Evolutionary conservation across 2,113 vertebrate species (phyloP).

Genomic region (Cairina moschata): DNA sequence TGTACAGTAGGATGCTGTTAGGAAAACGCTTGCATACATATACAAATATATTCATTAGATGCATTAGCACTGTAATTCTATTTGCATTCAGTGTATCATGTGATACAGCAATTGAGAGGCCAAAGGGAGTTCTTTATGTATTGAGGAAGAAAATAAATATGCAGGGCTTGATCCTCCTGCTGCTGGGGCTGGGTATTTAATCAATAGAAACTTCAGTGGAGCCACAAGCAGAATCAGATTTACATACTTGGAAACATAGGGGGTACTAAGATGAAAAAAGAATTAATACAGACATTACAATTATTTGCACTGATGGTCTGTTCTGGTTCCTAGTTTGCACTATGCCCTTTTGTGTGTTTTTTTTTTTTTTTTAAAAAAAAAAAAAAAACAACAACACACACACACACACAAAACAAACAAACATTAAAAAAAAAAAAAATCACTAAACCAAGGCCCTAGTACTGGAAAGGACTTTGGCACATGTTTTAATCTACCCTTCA

Average conservation of each 20-base stretch:
- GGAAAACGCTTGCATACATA: neutral
- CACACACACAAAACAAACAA: neutral
- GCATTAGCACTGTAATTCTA: slow-evolving; percentile 36
- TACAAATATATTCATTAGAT: slow-evolving; percentile 21
- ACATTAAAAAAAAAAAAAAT: neutral
- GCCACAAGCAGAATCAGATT: slow-evolving; percentile 25
- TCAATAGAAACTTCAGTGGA: slow-evolving; percentile 37
- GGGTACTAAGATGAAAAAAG: neutral
- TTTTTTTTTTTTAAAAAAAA: no score
- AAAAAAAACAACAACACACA: neutral
- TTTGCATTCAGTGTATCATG: slow-evolving; percentile 32
- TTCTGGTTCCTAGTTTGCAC: neutral
- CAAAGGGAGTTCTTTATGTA: slow-evolving; percentile 41
- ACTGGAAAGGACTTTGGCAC: neutral
- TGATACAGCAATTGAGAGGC: slow-evolving; percentile 33
- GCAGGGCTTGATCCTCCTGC: slow-evolving; percentile 22
- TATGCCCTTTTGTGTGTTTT: neutral
- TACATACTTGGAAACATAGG: neutral
- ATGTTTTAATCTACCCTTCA: neutral
- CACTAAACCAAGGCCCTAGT: neutral
- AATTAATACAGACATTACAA: slow-evolving; percentile 5
- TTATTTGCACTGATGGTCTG: neutral
- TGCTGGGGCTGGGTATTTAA: slow-evolving; percentile 39
- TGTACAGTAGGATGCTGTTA: neutral
- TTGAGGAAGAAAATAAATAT: slow-evolving; percentile 46